phyloP scores from a whole-genome alignment of 2,113 vertebrate species.

The Phocoena sinus region DNA sequence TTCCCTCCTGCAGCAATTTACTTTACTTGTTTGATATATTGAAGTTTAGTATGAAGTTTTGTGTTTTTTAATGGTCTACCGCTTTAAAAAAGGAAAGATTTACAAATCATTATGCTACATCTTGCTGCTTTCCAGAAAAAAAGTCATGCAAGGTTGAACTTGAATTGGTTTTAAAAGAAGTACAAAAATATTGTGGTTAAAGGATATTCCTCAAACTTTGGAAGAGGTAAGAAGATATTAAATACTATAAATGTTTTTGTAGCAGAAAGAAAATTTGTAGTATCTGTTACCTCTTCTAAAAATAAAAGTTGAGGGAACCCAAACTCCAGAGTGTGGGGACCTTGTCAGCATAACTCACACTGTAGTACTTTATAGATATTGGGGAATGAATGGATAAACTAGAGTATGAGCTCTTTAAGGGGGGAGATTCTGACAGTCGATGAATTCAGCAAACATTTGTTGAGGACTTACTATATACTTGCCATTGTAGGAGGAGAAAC shows the following conservation, averaged over 20 bases:
- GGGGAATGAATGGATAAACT: not conserved
- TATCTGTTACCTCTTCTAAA: not conserved
- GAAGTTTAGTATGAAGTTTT: not conserved
- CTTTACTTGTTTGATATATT: not conserved
- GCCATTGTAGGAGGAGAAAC: not conserved
- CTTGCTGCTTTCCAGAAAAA: not conserved
- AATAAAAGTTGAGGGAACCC: not conserved
- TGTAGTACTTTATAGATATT: not conserved
- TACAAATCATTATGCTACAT: not conserved
- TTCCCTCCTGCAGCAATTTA: not conserved
- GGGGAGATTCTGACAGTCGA: not conserved
- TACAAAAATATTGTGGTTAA: not conserved
- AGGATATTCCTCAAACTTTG: not conserved
- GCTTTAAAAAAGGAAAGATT: not conserved
- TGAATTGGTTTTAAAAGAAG: not conserved
- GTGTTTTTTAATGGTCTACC: not conserved
- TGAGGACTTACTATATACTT: not conserved
- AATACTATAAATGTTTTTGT: not conserved
- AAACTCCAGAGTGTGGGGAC: not conserved
- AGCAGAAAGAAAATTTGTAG: not conserved
- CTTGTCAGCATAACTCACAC: not conserved
- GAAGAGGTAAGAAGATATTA: slow-evolving; percentile 10
- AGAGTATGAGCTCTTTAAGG: not conserved
- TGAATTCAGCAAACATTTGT: not conserved
- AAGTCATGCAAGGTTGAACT: not conserved